Evolutionary conservation across 2,888 invertebrate genomes (phyloP), one percentile per base, ranked within the genome.

Genomic region (Micoletzkya japonica): DNA sequence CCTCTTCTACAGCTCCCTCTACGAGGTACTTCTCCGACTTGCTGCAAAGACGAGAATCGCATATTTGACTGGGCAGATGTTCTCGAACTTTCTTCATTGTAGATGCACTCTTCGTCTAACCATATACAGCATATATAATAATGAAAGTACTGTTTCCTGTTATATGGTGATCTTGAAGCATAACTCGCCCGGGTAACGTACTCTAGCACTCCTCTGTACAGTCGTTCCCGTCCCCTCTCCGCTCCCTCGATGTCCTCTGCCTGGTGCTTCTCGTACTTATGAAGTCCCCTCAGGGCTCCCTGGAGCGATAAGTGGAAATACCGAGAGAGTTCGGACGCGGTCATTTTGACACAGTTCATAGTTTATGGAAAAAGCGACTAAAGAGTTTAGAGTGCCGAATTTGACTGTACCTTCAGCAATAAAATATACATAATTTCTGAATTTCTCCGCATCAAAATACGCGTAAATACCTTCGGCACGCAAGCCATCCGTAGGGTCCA

Each of bases 231-330:
- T 14, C 50, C 26, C 2, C 32, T n/a, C 7, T 49, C 50, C 1
- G 30, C 24, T 50, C 50, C 63, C 34, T 63, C 49, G n/a, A 63
- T 50, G 10, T 50, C 49, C 0, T 30, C n/a, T 0, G 63, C 50
- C 32, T 49, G 14, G 49, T 50, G 50, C 4, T 17, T 63, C 63
- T 63, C 63, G 17, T 63, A 49, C 10, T n/a, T n/a, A n/a, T n/a
- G n/a, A n/a, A n/a, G n/a, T n/a, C n/a, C n/a, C n/a, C n/a, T n/a
- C n/a, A n/a, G n/a, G n/a, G n/a, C n/a, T n/a, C n/a, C n/a, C n/a
- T n/a, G n/a, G n/a, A n/a, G n/a, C n/a, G n/a, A n/a, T n/a, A n/a
- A n/a, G n/a, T n/a, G n/a, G n/a, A n/a, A n/a, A n/a, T n/a, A n/a
- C n/a, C n/a, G n/a, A n/a, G n/a, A n/a, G n/a, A n/a, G n/a, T n/a